These are phyloP conservation scores for Phlogophora meticulosa DNA, from an alignment of 2,888 invertebrate species.

Conservation along the genomic window DNA sequence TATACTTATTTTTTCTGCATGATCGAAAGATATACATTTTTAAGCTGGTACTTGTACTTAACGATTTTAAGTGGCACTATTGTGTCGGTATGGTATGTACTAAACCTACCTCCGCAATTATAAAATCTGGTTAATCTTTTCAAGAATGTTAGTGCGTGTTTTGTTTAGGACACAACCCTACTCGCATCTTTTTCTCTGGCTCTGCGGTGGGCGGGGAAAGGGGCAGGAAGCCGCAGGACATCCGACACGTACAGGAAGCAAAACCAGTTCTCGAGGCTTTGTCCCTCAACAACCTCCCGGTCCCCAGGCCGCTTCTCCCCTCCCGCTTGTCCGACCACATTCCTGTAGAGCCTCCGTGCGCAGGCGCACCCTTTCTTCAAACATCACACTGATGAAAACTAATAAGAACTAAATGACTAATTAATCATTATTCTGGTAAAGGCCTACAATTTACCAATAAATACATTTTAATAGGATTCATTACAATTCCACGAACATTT, in stretches of 20 bases:
- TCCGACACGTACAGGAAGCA: constrained; percentile 91
- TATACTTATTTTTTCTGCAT: not conserved
- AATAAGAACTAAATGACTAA: constrained; percentile 56
- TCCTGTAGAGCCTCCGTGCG: constrained; percentile 85
- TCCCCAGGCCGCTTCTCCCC: constrained; percentile 71
- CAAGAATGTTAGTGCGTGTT: constrained; percentile 27
- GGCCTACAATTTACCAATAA: constrained; percentile 3
- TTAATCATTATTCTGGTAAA: constrained; percentile 23
- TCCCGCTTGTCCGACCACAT: constrained; percentile 84
- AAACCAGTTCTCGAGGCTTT: constrained; percentile 89
- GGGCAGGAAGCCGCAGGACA: constrained; percentile 91
- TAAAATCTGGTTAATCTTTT: constrained; percentile 6
- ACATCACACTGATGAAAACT: constrained; percentile 68
- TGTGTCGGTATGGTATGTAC: not conserved
- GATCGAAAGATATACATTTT: not conserved
- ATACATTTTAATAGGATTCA: constrained; percentile 14
- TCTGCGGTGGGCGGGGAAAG: constrained; percentile 77
- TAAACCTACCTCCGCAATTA: not conserved
- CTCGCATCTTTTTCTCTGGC: constrained; percentile 75
- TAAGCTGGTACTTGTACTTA: not conserved
- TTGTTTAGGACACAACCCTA: constrained; percentile 75
- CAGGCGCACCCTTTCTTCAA: constrained; percentile 81
- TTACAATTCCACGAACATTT: constrained; percentile 27
- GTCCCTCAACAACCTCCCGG: constrained; percentile 85
- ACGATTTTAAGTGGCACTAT: not conserved